Percentiles rank a stretch among this genome's conserved stretches.
phyloP scores from a whole-genome alignment of 2,113 vertebrate genomes.

The Pampusana beccarii region DNA sequence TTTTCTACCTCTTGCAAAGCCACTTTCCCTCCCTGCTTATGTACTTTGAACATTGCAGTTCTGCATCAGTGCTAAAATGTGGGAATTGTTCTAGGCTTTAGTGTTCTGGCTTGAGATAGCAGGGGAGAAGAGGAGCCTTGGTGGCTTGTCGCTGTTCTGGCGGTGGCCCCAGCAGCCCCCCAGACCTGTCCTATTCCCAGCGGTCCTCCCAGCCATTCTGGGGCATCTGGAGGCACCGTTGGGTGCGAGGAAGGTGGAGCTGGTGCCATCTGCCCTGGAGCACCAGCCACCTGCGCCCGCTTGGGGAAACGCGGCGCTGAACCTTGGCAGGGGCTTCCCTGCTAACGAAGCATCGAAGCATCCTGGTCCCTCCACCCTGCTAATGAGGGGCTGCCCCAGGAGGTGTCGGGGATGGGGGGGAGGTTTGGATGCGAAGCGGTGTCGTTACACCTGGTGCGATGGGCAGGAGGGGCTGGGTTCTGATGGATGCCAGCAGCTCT shows the following conservation, averaged over 20 bases:
- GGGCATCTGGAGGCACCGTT: neutral
- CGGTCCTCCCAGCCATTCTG: neutral
- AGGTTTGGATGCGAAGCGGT: neutral
- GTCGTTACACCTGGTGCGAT: neutral
- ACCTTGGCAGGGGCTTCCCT: neutral
- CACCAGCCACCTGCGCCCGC: neutral
- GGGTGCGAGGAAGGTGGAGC: neutral
- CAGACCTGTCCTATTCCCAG: neutral
- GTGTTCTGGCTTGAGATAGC: too few species aligned
- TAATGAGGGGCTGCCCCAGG: neutral
- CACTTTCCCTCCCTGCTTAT: too few species aligned
- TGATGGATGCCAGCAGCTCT: neutral
- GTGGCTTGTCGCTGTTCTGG: too few species aligned
- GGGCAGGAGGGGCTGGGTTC: neutral
- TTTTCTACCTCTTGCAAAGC: too few species aligned
- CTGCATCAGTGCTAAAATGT: too few species aligned
- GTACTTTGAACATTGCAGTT: too few species aligned
- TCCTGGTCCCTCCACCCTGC: neutral
- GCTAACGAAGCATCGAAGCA: neutral
- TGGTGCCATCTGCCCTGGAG: conserved; percentile 28
- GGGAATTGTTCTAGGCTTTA: too few species aligned
- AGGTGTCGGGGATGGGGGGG: neutral
- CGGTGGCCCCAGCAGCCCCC: too few species aligned
- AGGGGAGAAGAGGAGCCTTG: too few species aligned
- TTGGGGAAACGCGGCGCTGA: neutral